phyloP scores from a whole-genome alignment of 2,113 vertebrate genomes.

The Hipposideros armiger region DNA sequence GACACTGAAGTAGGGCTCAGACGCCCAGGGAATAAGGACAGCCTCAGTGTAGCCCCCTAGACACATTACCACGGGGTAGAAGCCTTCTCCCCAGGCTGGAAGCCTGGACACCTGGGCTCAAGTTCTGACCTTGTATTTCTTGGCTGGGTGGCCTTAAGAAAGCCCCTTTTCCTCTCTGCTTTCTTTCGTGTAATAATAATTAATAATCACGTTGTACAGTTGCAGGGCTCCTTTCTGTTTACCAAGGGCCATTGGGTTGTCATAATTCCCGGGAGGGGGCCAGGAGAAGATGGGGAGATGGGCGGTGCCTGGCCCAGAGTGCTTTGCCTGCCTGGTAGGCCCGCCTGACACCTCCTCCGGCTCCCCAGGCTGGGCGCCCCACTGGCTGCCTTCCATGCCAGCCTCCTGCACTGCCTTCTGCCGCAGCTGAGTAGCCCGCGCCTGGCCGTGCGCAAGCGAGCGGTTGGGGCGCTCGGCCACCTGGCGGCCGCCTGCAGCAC shows the following conservation, averaged over 20 bases:
- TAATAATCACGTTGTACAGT: background rate
- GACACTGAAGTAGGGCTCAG: background rate
- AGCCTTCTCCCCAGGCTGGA: background rate
- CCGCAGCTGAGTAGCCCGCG: conserved; percentile 95
- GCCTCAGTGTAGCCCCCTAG: background rate
- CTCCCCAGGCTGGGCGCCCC: conserved; percentile 91
- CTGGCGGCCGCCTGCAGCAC: conserved; percentile 94
- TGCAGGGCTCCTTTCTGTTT: background rate
- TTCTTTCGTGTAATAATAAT: background rate
- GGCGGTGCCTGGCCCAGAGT: background rate
- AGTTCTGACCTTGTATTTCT: background rate
- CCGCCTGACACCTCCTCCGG: background rate
- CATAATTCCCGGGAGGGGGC: background rate
- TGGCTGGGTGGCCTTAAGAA: background rate
- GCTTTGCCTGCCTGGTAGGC: background rate
- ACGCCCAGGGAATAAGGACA: background rate
- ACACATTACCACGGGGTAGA: background rate
- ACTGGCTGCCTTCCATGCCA: conserved; percentile 93
- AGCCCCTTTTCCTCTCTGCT: background rate
- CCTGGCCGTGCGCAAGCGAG: conserved; percentile 95
- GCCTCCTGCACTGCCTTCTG: conserved; percentile 94
- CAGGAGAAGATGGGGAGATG: background rate
- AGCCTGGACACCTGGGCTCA: background rate
- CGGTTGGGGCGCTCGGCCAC: conserved; percentile 94
- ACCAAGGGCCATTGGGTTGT: background rate